phyloP scores from a whole-genome alignment of 2,797 vertebrate genomes.

The Hemibagrus guttatus region DNA sequence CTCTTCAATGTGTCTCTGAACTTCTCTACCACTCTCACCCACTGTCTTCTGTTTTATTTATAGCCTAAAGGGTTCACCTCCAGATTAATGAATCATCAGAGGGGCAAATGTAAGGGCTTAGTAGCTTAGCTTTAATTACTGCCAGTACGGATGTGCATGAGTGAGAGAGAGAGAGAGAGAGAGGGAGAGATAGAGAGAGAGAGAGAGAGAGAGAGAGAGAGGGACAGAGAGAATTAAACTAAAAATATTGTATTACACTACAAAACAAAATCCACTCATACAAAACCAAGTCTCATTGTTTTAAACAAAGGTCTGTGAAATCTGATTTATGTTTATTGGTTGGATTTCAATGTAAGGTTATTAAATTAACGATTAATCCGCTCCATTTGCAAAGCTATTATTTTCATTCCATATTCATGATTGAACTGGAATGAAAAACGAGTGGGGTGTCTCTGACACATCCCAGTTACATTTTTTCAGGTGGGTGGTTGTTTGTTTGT shows the following conservation, averaged over 20 bases:
- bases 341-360: conserved; percentile 1
- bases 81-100: conserved; percentile 39
- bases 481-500: not conserved
- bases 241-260: not conserved
- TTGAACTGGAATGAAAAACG: not conserved
- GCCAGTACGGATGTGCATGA: not conserved
- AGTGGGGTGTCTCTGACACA: not conserved
- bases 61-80: conserved; percentile 30
- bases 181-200: conserved; percentile 5
- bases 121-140: conserved; percentile 37
- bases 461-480: not conserved
- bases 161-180: conserved; percentile 5
- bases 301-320: conserved; percentile 23
- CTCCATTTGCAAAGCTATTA: not conserved
- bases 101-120: conserved; percentile 26
- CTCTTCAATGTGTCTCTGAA: not conserved
- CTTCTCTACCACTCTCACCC: not conserved
- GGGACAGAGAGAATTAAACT: not conserved
- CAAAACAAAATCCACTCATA: conserved; percentile 13
- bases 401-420: not conserved
- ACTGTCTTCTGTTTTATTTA: conserved; percentile 34
- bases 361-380: conserved; percentile 10
- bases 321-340: conserved; percentile 13
- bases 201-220: conserved; percentile 6
- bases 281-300: conserved; percentile 1